Evolutionary conservation across 1,140 invertebrate genomes (phyloP).

Genomic region (Oscheius sp.): DNA sequence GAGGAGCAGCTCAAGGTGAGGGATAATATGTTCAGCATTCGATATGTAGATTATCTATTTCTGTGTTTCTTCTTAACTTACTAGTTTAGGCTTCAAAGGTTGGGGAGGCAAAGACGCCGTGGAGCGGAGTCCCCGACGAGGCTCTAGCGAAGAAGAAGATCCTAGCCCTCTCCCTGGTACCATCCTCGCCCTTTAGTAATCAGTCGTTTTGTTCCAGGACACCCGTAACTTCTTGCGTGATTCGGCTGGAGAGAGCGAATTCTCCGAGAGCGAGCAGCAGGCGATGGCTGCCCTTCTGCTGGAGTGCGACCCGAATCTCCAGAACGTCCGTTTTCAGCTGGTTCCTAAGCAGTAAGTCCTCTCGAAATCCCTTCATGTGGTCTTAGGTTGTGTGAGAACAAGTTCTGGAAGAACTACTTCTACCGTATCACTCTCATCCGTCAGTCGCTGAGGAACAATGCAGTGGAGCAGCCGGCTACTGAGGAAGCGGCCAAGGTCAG

Average conservation of each 20-base stretch:
- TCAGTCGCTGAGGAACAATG: conserved; percentile 70
- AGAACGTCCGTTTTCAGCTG: conserved; percentile 96
- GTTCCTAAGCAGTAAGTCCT: conserved; percentile 82
- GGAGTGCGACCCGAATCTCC: conserved; percentile 86
- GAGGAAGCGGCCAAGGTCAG: neutral
- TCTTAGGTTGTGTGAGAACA: conserved; percentile 88
- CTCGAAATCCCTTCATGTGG: neutral
- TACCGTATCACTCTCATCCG: conserved; percentile 96
- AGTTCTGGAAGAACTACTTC: conserved; percentile 99
- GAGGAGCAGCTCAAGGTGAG: conserved; percentile 45
- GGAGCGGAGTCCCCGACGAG: conserved; percentile 48
- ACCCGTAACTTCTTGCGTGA: conserved; percentile 92
- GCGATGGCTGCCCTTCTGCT: conserved; percentile 88
- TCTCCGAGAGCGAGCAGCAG: conserved; percentile 82
- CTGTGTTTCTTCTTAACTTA: neutral
- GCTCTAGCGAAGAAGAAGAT: conserved; percentile 47
- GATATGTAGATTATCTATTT: neutral
- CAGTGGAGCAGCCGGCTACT: neutral
- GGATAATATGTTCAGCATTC: too few species aligned
- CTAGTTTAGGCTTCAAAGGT: conserved; percentile 2
- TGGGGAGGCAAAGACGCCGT: conserved; percentile 30
- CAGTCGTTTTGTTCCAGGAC: conserved; percentile 62
- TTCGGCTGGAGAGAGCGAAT: conserved; percentile 82
- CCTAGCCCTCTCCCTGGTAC: conserved; percentile 62
- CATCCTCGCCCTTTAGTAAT: neutral